A percentile compares a stretch with the other conserved stretches of the same genome.
These are phyloP conservation scores for Ooceraea biroi DNA, from an alignment of 1,140 invertebrate species.

Conservation along the genomic window DNA sequence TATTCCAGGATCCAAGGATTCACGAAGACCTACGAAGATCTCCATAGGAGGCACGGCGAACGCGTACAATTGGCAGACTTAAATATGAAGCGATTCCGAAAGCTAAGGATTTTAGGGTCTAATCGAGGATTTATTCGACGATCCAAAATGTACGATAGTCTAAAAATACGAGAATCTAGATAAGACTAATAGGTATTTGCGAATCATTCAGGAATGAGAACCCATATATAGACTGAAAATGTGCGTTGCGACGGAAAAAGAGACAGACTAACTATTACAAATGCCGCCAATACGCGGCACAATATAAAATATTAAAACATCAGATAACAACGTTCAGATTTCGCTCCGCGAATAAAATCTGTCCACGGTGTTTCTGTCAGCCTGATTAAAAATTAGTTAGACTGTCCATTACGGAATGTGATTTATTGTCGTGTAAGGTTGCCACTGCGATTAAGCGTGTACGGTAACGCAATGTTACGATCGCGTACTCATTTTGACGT, in stretches of 20 bases:
- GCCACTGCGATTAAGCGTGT: constrained; percentile 33
- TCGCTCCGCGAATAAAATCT: background rate
- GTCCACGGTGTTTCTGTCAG: constrained; percentile 1
- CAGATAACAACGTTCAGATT: background rate
- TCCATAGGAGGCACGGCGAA: no score
- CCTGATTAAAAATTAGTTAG: constrained; percentile 16
- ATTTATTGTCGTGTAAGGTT: constrained; percentile 46
- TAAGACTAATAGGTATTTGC: no score
- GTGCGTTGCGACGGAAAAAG: no score
- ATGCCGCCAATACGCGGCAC: background rate
- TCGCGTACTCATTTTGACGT: constrained; percentile 36
- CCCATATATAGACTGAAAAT: no score
- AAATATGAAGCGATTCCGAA: no score
- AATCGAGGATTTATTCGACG: background rate
- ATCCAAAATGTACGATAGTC: no score
- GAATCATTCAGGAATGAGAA: no score
- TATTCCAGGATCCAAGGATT: no score
- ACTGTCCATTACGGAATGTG: constrained; percentile 10
- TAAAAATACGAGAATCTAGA: background rate
- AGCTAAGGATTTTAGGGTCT: background rate
- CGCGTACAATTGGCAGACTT: no score
- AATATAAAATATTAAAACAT: background rate
- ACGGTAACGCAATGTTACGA: constrained; percentile 4
- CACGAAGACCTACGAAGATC: no score
- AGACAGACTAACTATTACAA: no score